Evolutionary conservation across 2,113 vertebrate genomes (phyloP).

Genomic region (Mellivora capensis): DNA sequence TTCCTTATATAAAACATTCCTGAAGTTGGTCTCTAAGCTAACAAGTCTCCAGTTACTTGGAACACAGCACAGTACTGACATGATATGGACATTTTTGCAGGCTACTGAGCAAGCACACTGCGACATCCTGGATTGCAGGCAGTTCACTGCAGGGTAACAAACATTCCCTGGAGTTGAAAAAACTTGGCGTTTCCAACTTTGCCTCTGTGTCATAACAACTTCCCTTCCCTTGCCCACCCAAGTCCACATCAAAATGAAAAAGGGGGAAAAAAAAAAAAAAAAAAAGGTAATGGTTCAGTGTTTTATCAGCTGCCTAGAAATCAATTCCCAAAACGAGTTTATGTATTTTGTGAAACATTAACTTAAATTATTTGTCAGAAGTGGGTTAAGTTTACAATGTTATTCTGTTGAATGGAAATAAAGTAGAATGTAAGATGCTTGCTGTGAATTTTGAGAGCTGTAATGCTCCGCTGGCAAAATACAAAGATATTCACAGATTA

Average conservation of each 20-base stretch:
- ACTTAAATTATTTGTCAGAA: conserved; percentile 32
- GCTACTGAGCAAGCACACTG: neutral
- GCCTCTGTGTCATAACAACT: neutral
- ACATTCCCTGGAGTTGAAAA: neutral
- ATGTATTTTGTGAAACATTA: conserved; percentile 42
- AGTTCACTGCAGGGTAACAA: neutral
- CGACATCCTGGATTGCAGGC: neutral
- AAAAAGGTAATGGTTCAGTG: neutral
- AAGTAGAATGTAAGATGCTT: neutral
- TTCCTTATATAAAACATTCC: conserved; percentile 16
- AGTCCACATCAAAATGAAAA: neutral
- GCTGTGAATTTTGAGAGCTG: neutral
- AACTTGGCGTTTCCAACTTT: neutral
- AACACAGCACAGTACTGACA: neutral
- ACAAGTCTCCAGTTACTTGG: neutral
- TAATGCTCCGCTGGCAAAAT: neutral
- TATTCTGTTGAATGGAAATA: neutral
- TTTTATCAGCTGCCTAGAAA: conserved; percentile 47
- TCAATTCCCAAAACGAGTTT: neutral
- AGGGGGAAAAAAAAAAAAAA: too few species aligned
- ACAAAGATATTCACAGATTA: conserved; percentile 1
- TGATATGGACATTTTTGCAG: neutral
- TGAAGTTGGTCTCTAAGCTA: conserved; percentile 17
- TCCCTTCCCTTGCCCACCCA: neutral
- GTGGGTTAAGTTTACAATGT: neutral